Evolutionary conservation across 2,113 vertebrate genomes (phyloP), one percentile per base, ranked within the genome.

Genomic region (Notarius lentiginosus): DNA sequence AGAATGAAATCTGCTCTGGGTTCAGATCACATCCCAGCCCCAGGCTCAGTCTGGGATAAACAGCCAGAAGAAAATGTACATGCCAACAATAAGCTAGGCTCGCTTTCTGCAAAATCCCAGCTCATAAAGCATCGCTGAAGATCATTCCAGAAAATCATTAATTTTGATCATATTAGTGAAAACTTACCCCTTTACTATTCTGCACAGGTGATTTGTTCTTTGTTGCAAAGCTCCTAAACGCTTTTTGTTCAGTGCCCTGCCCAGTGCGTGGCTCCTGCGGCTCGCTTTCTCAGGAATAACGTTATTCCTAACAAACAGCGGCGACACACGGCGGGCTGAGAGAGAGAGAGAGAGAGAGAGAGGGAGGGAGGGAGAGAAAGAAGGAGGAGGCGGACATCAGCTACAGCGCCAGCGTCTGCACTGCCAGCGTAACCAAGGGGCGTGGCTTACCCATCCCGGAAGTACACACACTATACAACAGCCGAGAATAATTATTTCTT

Each of bases 281-380:
- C 85, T 90, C 73, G 87, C 86, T 84, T 86, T 86, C 87, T 85
- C 87, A 86, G 89, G 87, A 89, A 87, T 89, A 87, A 86, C 89
- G 87, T 86, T 90, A 79, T 90, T 89, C 87, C 87, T 80, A 85
- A 88, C 87, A 86, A 90, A 86, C 88, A 90, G 89, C 88, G 88
- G 89, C 88, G 89, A 90, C 89, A 85, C 30, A 85, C 86, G 82
- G 89, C 88, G 85, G 88, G 47, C 79, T 61, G 87, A 34, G 86
- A 81, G 79, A 68, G 65, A 5, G 65, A 72, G 15, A 41, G 34
- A 9, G 17, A 20, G 30, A 68, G n/a, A 30, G 66, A 18, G 27
- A 18, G 27, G 7, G 66, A 70, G 66, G 2, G 66, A 68, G 87
- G 30, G 85, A 79, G 85, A 65, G 20, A 6, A 41, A 41, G 47